phyloP scores from a whole-genome alignment of 2,888 invertebrate genomes.

The Blastobasis adustella region DNA sequence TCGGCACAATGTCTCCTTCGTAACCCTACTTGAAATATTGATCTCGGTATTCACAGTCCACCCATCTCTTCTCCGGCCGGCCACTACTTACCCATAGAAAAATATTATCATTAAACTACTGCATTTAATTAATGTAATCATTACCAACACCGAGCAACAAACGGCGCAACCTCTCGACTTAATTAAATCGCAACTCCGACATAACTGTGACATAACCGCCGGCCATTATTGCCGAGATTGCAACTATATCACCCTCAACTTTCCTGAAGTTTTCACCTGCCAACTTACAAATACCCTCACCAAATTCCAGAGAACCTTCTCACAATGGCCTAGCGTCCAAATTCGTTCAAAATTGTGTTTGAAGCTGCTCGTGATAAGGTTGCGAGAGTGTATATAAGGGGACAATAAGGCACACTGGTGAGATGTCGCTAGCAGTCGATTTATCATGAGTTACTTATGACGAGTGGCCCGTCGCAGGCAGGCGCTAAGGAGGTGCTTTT shows the following conservation, averaged over 20 bases:
- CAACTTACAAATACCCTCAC: constrained; percentile 4
- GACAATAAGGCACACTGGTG: constrained; percentile 62
- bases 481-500: constrained; percentile 56
- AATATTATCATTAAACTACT: too few species aligned
- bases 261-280: constrained; percentile 20
- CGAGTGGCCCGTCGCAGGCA: constrained; percentile 64
- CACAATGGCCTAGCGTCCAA: background rate
- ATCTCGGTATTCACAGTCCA: too few species aligned
- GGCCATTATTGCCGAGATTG: constrained; percentile 40
- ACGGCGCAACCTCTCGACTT: constrained; percentile 35
- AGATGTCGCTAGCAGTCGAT: constrained; percentile 59
- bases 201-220: constrained; percentile 50
- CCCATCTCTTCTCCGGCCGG: too few species aligned
- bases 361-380: constrained; percentile 3
- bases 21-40: too few species aligned
- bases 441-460: constrained; percentile 68
- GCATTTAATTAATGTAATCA: too few species aligned
- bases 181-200: constrained; percentile 59
- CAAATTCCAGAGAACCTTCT: constrained; percentile 12
- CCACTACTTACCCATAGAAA: too few species aligned
- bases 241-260: constrained; percentile 40
- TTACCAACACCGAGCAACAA: constrained; percentile 13
- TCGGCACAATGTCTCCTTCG: too few species aligned
- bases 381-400: constrained; percentile 45
- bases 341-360: constrained; percentile 1